These are phyloP conservation scores for Caranx melampygus DNA, from an alignment of 2,113 vertebrate genomes.

Conservation along the genomic window DNA sequence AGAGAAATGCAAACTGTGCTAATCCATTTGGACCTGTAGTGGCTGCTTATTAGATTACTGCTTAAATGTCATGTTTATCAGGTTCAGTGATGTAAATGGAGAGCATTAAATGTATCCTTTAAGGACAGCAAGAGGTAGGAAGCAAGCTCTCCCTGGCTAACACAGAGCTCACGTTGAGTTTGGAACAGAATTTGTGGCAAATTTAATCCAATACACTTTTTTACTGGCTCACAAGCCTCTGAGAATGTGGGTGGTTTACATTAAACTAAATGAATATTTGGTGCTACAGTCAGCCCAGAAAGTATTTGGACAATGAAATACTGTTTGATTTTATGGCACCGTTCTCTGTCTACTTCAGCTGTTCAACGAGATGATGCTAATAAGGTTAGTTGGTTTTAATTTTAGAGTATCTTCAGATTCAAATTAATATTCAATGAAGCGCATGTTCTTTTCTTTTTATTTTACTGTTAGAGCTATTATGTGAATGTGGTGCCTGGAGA, in stretches of 20 bases:
- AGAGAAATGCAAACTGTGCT: constrained; percentile 47
- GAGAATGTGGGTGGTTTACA: constrained; percentile 64
- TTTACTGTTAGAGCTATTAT: constrained; percentile 49
- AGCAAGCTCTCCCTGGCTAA: constrained; percentile 48
- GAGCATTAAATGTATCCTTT: constrained; percentile 66
- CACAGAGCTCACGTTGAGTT: constrained; percentile 50
- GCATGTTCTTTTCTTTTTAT: constrained; percentile 39
- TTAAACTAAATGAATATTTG: constrained; percentile 71
- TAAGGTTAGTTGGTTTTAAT: constrained; percentile 72
- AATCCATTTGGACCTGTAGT: constrained; percentile 69
- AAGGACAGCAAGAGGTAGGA: constrained; percentile 47
- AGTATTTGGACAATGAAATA: constrained; percentile 67
- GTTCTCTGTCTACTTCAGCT: constrained; percentile 49
- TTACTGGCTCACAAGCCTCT: constrained; percentile 39
- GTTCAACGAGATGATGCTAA: constrained; percentile 60
- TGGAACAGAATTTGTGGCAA: constrained; percentile 53
- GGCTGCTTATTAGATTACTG: constrained; percentile 74
- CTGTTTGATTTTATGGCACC: constrained; percentile 57
- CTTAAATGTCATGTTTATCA: constrained; percentile 78
- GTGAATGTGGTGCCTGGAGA: constrained; percentile 53
- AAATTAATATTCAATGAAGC: constrained; percentile 74
- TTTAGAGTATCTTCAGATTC: constrained; percentile 62
- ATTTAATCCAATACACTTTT: constrained; percentile 67
- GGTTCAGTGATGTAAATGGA: constrained; percentile 76
- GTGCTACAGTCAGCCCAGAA: constrained; percentile 41